Evolutionary conservation across 2,888 invertebrate genomes (phyloP), one percentile per base, ranked within the genome.

Genomic region (Sinelater perroti): DNA sequence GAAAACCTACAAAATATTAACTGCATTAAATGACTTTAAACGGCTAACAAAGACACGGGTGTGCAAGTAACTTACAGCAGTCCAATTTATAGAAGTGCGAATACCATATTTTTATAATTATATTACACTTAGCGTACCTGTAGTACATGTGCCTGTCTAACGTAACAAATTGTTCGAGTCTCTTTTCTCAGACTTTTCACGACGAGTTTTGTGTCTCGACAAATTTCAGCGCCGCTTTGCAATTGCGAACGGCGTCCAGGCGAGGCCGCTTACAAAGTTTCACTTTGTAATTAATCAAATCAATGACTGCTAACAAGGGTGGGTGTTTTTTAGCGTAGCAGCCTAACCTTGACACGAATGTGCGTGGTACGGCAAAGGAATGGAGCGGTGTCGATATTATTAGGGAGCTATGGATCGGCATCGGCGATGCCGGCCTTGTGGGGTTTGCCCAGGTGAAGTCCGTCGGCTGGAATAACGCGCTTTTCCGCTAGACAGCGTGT

Each of bases 391-490:
- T 57, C 51, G 47, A 57, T 40, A 45, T 52, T 49, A 49, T 54
- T 6, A n/a, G n/a, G 31, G 42, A 42, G 47, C 17, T 57, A 57
- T 57, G 40, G 52, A 57, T 57, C 45, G 42, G 38, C 45, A 51
- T 51, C 45, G 60, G 51, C 40, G 30, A 46, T 38, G 26, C 47
- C 46, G 51, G 51, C 56, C 51, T 52, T 56, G 52, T 21, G 35
- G 36, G 46, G 60, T 56, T 56, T 56, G 38, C 31, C 54, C 52
- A 59, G 54, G 51, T 55, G 53, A 38, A 40, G 46, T 44, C 30
- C 42, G 31, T 56, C 44, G 53, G 56, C 59, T 45, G 60, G 56
- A 62, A 62, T 62, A 56, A 62, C 42, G 46, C 38, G 52, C 55
- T 62, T 56, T 56, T 60, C 60, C 59, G 47, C 62, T 60, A 56